A percentile compares a stretch with the other conserved stretches of the same genome.
Conservation (phyloP, 2,888 invertebrate genomes). For the Carterocephalus palaemon region DNA sequence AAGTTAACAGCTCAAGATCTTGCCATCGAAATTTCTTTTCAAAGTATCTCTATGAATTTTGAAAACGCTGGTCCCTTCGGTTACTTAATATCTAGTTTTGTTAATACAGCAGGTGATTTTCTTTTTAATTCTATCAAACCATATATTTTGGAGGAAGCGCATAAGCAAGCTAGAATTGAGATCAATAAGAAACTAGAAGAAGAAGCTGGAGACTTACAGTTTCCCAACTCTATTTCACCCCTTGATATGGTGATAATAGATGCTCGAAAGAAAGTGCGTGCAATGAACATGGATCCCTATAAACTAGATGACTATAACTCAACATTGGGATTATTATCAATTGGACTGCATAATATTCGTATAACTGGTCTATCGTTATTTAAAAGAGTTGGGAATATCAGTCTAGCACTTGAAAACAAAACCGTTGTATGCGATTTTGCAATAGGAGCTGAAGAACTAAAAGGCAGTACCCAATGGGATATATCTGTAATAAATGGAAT, state of each 20-base stretch:
- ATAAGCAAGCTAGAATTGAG: constrained; percentile 81
- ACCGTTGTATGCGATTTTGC: constrained; percentile 79
- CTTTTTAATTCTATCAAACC: constrained; percentile 89
- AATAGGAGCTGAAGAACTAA: constrained; percentile 84
- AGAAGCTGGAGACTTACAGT: constrained; percentile 77
- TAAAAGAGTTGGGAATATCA: constrained; percentile 84
- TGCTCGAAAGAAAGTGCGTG: constrained; percentile 78
- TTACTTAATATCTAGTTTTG: constrained; percentile 78
- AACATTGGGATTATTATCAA: constrained; percentile 80
- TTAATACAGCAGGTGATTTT: constrained; percentile 86
- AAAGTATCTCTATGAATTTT: constrained; percentile 84
- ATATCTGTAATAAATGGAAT: constrained; percentile 80
- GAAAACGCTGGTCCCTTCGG: constrained; percentile 85
- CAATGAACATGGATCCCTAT: constrained; percentile 82
- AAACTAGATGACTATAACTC: constrained; percentile 69
- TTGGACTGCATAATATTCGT: constrained; percentile 83
- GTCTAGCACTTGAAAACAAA: constrained; percentile 81
- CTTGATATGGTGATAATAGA: constrained; percentile 86
- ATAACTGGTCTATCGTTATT: constrained; percentile 84
- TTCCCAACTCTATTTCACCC: constrained; percentile 88
- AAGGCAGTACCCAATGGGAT: constrained; percentile 85
- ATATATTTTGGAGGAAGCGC: constrained; percentile 83
- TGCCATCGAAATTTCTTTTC: constrained; percentile 84
- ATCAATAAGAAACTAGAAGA: constrained; percentile 83
- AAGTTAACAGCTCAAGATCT: constrained; percentile 84